These are phyloP conservation scores for Thryonomys swinderianus DNA, from an alignment of 2,113 vertebrate genomes.

Conservation along the genomic window DNA sequence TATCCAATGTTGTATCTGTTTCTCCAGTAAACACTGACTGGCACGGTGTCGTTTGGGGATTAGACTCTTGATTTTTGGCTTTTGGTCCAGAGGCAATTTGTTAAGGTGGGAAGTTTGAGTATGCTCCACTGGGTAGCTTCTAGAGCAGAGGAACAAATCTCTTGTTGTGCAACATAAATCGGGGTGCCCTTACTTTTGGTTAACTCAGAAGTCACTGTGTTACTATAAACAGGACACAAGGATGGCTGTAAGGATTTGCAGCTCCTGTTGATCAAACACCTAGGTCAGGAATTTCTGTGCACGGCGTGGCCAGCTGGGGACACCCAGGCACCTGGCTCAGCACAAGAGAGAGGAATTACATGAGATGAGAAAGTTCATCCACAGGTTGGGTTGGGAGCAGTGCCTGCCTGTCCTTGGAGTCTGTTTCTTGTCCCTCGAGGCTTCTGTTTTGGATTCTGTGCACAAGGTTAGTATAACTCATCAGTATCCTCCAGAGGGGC, in stretches of 20 bases:
- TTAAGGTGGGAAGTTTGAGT: neutral
- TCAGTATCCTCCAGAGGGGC: neutral
- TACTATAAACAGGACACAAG: neutral
- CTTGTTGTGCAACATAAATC: neutral
- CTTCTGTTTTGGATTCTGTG: neutral
- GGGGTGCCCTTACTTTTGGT: neutral
- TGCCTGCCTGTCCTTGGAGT: neutral
- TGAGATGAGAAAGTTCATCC: neutral
- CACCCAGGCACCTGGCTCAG: neutral
- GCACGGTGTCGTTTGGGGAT: neutral
- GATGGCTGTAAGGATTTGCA: neutral
- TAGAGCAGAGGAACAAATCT: constrained; percentile 22
- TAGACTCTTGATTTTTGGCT: neutral
- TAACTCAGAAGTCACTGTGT: neutral
- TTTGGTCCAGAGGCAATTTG: neutral
- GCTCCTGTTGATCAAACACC: neutral
- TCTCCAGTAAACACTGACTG: no score
- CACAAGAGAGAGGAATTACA: neutral
- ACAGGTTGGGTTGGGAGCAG: neutral
- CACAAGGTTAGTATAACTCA: neutral
- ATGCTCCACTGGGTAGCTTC: neutral
- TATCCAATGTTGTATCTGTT: no score
- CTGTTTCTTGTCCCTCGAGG: neutral
- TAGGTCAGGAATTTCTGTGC: neutral
- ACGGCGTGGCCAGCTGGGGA: neutral